Evolutionary conservation across 2,888 invertebrate genomes (phyloP).

Genomic region (Hypercompe scribonia): DNA sequence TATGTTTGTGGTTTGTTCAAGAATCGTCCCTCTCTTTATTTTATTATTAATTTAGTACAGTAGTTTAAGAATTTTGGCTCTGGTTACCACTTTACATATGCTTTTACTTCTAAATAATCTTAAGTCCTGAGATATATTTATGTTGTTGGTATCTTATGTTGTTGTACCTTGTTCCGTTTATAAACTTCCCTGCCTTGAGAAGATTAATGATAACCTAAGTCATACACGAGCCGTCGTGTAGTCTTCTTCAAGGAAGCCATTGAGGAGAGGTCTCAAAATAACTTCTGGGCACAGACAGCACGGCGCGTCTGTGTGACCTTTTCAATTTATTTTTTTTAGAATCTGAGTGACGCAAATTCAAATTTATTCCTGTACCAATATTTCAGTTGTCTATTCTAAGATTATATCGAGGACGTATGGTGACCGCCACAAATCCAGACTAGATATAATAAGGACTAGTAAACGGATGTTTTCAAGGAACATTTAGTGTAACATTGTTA

Average conservation of each 20-base stretch:
- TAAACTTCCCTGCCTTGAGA: neutral
- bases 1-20: too few species aligned
- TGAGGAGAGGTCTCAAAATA: constrained; percentile 36
- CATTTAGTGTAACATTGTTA: neutral
- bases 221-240: neutral
- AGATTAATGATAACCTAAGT: neutral
- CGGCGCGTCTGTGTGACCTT: constrained; percentile 58
- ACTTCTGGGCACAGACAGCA: constrained; percentile 46
- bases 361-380: constrained; percentile 43
- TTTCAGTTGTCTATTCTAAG: constrained; percentile 43
- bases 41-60: neutral
- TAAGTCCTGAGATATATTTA: neutral
- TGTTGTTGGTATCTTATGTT: too few species aligned
- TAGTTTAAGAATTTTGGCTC: neutral
- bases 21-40: too few species aligned
- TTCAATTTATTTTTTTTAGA: constrained; percentile 44
- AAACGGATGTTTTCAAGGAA: neutral
- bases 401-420: constrained; percentile 30
- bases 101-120: neutral
- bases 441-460: neutral
- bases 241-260: constrained; percentile 14
- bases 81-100: neutral
- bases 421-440: constrained; percentile 25
- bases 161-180: neutral
- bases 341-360: constrained; percentile 41